Conservation (phyloP, 2,113 vertebrate species). For the Podiceps cristatus region DNA sequence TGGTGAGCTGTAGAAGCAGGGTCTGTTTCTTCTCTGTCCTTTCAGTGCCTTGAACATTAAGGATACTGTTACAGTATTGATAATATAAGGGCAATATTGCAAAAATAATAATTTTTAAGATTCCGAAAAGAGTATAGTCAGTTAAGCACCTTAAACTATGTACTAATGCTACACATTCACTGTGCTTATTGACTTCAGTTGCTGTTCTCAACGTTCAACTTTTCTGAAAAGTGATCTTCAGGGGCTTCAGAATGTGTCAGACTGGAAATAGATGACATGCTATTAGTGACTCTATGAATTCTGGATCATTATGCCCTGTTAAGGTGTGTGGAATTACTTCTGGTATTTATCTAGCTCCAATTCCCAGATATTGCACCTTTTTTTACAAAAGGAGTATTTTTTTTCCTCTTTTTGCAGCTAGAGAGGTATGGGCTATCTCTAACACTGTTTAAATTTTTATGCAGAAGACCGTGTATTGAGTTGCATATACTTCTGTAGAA, state of each 20-base stretch:
- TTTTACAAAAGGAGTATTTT: neutral
- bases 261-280: neutral
- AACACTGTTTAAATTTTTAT: neutral
- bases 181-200: neutral
- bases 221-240: neutral
- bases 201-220: neutral
- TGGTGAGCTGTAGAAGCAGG: conserved; percentile 39
- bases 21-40: conserved; percentile 56
- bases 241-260: neutral
- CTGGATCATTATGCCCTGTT: neutral
- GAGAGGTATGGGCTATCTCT: neutral
- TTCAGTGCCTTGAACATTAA: conserved; percentile 44
- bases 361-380: neutral
- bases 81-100: neutral
- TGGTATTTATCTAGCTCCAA: neutral
- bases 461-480: fast-evolving
- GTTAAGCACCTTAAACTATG: neutral
- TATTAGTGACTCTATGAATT: neutral
- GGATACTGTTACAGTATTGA: conserved; percentile 36
- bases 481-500: neutral
- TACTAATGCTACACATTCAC: neutral
- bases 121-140: conserved; percentile 2
- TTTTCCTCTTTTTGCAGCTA: neutral
- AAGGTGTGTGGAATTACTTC: neutral
- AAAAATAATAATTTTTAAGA: conserved; percentile 9